Evolutionary conservation across 1,140 invertebrate species (phyloP).

Genomic region (Theocolax elegans): DNA sequence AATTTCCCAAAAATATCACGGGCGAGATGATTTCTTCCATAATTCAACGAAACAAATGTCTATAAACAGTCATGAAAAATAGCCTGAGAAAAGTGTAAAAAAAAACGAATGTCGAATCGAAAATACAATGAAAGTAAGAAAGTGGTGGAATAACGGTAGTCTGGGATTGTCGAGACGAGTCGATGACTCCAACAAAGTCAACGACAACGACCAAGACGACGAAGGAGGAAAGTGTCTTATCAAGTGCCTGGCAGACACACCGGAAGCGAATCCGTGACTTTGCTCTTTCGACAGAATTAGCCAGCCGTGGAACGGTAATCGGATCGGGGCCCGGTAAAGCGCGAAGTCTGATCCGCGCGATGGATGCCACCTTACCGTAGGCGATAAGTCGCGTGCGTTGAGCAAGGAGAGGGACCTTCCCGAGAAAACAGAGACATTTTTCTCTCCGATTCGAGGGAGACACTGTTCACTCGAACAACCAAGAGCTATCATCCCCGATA

Average conservation of each 20-base stretch:
- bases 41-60: too few relatives aligned
- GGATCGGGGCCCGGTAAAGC: conserved; percentile 32
- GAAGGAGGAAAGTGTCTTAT: conserved; percentile 29
- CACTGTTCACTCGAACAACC: too few relatives aligned
- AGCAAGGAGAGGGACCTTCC: background rate
- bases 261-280: conserved; percentile 22
- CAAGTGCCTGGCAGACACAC: conserved; percentile 29
- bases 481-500: too few relatives aligned
- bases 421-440: conserved; percentile 20
- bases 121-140: too few relatives aligned
- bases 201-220: too few relatives aligned
- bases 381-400: conserved; percentile 17
- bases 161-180: too few relatives aligned
- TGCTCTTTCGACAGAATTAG: conserved; percentile 27
- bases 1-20: too few relatives aligned
- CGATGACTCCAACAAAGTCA: conserved; percentile 15
- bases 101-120: too few relatives aligned
- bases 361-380: conserved; percentile 1
- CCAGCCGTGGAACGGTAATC: conserved; percentile 23
- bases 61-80: too few relatives aligned
- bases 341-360: conserved; percentile 34
- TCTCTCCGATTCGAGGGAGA: background rate
- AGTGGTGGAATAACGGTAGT: too few relatives aligned
- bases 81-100: too few relatives aligned
- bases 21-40: too few relatives aligned